Evolutionary conservation across 2,113 vertebrate species (phyloP).

Genomic region (Amphiprion ocellaris): DNA sequence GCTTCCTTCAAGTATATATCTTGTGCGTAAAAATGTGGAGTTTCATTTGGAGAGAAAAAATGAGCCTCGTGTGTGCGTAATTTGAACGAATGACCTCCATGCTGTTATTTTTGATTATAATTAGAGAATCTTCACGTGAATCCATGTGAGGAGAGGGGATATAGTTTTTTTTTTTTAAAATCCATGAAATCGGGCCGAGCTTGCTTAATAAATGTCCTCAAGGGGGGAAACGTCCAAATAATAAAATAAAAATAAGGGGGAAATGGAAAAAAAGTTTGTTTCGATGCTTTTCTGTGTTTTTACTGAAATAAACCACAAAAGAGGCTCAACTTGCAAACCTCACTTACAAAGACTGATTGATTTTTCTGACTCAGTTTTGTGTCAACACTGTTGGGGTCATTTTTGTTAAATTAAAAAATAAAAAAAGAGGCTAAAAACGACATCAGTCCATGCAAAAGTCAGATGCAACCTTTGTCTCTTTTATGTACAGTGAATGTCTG

Average conservation of each 20-base stretch:
- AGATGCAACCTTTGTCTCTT: conserved; percentile 86
- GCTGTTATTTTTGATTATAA: neutral
- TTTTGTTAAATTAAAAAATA: conserved; percentile 69
- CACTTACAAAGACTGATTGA: conserved; percentile 67
- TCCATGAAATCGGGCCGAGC: conserved; percentile 53
- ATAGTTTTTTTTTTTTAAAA: conserved; percentile 40
- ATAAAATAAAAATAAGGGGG: neutral
- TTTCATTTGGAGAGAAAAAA: conserved; percentile 39
- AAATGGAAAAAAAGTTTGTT: conserved; percentile 67
- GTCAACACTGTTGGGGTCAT: conserved; percentile 71
- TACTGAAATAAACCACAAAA: conserved; percentile 60
- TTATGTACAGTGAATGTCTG: conserved; percentile 87
- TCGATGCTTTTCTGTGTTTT: conserved; percentile 66
- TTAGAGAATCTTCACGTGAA: conserved; percentile 24
- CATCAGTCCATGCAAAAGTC: conserved; percentile 88
- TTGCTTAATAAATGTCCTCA: conserved; percentile 76
- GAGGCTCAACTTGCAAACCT: conserved; percentile 65
- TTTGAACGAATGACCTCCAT: conserved; percentile 49
- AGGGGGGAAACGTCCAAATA: conserved; percentile 67
- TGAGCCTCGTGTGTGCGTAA: conserved; percentile 26
- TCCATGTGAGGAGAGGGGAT: conserved; percentile 57
- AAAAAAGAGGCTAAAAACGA: conserved; percentile 68
- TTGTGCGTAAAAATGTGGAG: conserved; percentile 67
- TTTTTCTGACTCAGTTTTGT: conserved; percentile 63
- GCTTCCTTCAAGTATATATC: conserved; percentile 73